Base-by-base conservation (phyloP, 2,113 vertebrate genomes). In the Heliornis fulica region DNA sequence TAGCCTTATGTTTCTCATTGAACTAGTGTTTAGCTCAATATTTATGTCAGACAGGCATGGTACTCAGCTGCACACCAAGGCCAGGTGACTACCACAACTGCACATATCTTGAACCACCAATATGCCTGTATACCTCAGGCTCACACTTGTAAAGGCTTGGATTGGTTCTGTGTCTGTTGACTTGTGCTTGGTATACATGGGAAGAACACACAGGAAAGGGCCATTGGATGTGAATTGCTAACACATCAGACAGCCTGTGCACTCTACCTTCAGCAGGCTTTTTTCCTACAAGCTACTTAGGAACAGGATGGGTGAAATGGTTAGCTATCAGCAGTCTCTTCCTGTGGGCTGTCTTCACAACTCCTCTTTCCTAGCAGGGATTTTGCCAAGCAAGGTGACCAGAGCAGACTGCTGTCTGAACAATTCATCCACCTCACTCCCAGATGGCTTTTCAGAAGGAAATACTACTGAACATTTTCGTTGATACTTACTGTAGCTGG, bases 181-280 rank as follows among this genome's bases (percentile, higher is more conserved):
- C 17, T 36, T 80, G 53, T 53, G 17, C 17, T n/a, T 77, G 26
- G 3, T 34, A 2, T 1, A 20, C 1, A 0, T 17, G 22, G 32
- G 23, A n/a, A 45, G 13, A 83, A 15, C 5, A 2, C 14, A 1
- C 15, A 36, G 32, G 34, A n/a, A 50, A 25, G 46, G 7, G 0
- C 34, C 83, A 34, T 64, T 60, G 29, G 32, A 2, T 64, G 32
- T 38, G 10, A 38, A 5, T 69, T 71, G 43, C 63, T 65, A 25
- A 17, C 41, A 36, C 25, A 43, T 50, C 41, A 53, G 26, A 17
- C 63, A 90, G 64, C 53, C 51, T 6, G 7, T 34, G 46, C 66
- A 68, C n/a, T 41, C 21, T 43, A 11, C 41, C 34, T 63, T n/a
- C 34, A 63, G 63, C 53, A 40, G 60, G 29, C 25, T 57, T 74